Conservation (phyloP, 2,113 vertebrate genomes). For the Dromaius novaehollandiae region DNA sequence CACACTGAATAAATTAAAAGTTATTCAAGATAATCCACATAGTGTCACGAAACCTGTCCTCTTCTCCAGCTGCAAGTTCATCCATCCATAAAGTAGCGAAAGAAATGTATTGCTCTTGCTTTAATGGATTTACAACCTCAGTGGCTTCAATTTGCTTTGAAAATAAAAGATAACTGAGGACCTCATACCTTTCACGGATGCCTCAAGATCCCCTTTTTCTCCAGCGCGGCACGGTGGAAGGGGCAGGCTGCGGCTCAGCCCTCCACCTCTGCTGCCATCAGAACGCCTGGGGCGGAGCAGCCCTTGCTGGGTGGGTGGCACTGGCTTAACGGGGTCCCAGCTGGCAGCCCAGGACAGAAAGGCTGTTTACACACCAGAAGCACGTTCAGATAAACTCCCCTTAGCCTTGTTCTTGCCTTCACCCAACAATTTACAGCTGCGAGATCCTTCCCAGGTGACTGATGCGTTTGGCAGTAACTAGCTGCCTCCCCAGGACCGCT, state of each 20-base stretch:
- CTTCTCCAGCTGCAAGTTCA: conserved; percentile 45
- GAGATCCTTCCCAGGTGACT: not conserved
- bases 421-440: accelerated
- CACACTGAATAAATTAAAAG: conserved; percentile 60
- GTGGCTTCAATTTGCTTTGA: conserved; percentile 33
- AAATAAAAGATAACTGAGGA: conserved; percentile 15
- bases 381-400: accelerated
- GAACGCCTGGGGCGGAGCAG: conserved; percentile 33
- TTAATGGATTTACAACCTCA: conserved; percentile 23
- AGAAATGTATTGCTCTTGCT: not conserved
- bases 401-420: not conserved
- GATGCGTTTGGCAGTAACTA: not conserved
- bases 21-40: conserved; percentile 50
- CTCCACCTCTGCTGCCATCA: not conserved
- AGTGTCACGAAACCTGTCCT: conserved; percentile 18
- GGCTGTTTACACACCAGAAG: not conserved
- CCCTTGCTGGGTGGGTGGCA: conserved; percentile 30
- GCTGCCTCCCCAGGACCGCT: not conserved
- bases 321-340: not conserved
- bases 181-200: not conserved
- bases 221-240: not conserved
- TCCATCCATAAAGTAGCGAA: conserved; percentile 43
- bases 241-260: not conserved
- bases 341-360: not conserved
- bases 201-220: not conserved